Evolutionary conservation across 2,888 invertebrate genomes (phyloP).

Genomic region (Candidula unifasciata): DNA sequence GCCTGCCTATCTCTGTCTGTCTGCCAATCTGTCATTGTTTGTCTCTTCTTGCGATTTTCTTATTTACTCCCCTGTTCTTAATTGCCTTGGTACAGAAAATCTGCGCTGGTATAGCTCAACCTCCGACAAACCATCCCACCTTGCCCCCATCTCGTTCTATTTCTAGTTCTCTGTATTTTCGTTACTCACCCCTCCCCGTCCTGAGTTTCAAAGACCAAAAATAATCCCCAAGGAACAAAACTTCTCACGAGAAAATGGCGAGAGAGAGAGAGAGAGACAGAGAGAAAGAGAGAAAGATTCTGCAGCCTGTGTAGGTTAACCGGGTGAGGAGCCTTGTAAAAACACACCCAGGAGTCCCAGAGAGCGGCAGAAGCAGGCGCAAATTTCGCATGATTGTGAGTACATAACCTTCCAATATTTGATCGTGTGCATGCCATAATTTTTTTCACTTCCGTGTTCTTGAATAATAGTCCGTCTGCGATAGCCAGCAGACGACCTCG

Average conservation of each 20-base stretch:
- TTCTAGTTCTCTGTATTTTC: slow-evolving; percentile 2
- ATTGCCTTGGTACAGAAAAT: too few relatives aligned
- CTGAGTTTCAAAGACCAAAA: background rate
- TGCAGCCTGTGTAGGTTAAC: background rate
- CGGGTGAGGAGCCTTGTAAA: background rate
- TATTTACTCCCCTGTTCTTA: too few relatives aligned
- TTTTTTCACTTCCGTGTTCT: too few relatives aligned
- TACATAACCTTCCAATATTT: background rate
- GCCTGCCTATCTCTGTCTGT: too few relatives aligned
- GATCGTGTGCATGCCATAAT: slow-evolving; percentile 16
- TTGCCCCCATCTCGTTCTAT: background rate
- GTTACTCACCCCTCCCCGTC: background rate
- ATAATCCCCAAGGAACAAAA: background rate
- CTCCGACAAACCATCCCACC: too few relatives aligned
- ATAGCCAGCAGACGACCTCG: too few relatives aligned
- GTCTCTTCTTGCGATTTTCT: too few relatives aligned
- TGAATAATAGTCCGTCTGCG: too few relatives aligned
- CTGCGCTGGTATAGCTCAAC: too few relatives aligned
- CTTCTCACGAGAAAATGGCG: background rate
- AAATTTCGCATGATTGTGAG: background rate
- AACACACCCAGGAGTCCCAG: slow-evolving; percentile 5
- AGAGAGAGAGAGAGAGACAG: background rate
- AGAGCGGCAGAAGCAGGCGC: slow-evolving; percentile 2
- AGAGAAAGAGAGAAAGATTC: too few relatives aligned
- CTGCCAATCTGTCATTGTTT: too few relatives aligned